phyloP scores from a whole-genome alignment of 2,113 vertebrate species.

The Menidia beryllina region DNA sequence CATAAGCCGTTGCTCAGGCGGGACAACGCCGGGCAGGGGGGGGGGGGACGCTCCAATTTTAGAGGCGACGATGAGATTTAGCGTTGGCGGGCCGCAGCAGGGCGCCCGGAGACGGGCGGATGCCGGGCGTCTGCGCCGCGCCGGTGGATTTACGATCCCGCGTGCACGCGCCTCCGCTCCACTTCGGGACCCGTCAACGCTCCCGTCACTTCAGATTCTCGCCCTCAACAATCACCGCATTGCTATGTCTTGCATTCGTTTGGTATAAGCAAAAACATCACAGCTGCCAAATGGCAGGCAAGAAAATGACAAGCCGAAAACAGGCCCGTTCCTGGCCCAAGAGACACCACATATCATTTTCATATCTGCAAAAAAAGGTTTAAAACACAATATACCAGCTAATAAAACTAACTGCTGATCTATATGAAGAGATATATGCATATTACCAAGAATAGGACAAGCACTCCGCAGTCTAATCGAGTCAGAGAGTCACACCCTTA shows the following conservation, averaged over 20 bases:
- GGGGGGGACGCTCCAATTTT: constrained; percentile 52
- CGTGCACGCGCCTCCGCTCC: not conserved
- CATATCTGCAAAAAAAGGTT: no score
- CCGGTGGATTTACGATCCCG: constrained; percentile 8
- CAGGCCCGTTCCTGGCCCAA: no score
- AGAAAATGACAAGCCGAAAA: no score
- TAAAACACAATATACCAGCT: no score
- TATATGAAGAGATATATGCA: no score
- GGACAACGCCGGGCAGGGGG: constrained; percentile 14
- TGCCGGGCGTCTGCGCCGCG: constrained; percentile 8
- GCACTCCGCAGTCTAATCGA: no score
- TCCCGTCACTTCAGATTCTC: constrained; percentile 13
- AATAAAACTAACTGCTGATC: no score
- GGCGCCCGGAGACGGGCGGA: no score
- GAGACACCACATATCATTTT: no score
- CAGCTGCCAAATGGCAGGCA: no score
- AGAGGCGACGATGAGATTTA: constrained; percentile 30
- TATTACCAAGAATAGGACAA: no score
- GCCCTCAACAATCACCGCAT: not conserved
- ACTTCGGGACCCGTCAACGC: constrained; percentile 17
- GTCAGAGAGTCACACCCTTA: no score
- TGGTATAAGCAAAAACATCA: not conserved
- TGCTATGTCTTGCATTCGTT: not conserved
- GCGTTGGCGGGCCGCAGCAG: constrained; percentile 11
- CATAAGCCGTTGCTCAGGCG: constrained; percentile 49